Percentiles rank a stretch among this genome's conserved stretches.
Evolutionary conservation across 2,113 vertebrate genomes (phyloP).

Genomic region (Corapipo altera): DNA sequence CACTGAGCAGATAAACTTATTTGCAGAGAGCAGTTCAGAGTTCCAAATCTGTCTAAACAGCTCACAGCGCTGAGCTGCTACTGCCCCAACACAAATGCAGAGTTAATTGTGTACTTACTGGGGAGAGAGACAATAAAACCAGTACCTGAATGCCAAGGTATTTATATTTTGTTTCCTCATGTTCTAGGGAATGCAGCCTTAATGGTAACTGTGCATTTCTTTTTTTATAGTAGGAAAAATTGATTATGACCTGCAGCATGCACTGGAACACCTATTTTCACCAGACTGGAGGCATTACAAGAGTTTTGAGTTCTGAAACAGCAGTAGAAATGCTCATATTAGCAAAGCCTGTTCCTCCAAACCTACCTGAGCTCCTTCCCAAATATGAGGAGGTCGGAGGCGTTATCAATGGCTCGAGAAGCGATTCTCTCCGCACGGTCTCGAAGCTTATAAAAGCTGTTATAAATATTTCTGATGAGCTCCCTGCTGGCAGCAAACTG

Average conservation of each 20-base stretch:
- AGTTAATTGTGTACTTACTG: background rate
- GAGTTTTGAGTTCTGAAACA: background rate
- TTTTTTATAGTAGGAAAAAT: background rate
- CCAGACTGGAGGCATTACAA: background rate
- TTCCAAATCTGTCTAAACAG: background rate
- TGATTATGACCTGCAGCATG: background rate
- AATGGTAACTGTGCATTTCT: background rate
- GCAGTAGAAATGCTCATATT: rapidly evolving
- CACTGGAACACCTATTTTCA: background rate
- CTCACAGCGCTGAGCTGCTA: background rate
- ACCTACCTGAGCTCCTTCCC: constrained; percentile 91
- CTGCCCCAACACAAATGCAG: background rate
- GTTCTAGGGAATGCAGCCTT: background rate
- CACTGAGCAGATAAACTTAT: background rate
- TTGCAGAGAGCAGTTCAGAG: background rate
- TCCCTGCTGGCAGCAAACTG: constrained; percentile 92
- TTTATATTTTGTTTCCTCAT: background rate
- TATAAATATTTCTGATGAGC: constrained; percentile 91
- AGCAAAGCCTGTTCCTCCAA: background rate
- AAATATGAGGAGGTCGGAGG: constrained; percentile 90
- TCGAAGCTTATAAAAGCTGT: constrained; percentile 90
- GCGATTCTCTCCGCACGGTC: constrained; percentile 91
- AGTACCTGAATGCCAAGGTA: background rate
- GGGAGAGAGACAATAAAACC: background rate
- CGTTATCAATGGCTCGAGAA: constrained; percentile 87